Conservation (phyloP, 2,113 vertebrate species). For the Chascanopsetta lugubris region DNA sequence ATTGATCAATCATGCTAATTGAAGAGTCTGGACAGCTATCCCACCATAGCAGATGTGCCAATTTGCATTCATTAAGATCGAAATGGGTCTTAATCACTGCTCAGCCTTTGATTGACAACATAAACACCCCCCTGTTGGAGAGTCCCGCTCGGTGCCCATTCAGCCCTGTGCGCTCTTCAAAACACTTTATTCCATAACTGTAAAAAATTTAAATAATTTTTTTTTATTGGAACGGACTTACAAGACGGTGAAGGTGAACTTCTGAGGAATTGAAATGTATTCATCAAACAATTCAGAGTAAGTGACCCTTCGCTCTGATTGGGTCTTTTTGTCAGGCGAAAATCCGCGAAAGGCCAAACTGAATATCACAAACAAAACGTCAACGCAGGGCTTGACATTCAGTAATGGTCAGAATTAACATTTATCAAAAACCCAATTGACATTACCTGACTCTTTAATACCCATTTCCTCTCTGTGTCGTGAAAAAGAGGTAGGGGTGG, state of each 20-base stretch:
- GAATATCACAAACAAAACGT: conserved; percentile 39
- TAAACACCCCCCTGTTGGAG: conserved; percentile 74
- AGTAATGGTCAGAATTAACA: conserved; percentile 78
- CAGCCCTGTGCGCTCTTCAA: conserved; percentile 29
- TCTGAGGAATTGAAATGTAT: background rate
- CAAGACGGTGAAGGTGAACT: conserved; percentile 10
- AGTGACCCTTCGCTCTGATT: background rate
- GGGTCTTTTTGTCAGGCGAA: conserved; percentile 23
- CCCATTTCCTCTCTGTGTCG: conserved; percentile 48
- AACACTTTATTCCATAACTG: conserved; percentile 38
- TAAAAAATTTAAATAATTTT: conserved; percentile 20
- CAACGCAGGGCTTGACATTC: conserved; percentile 71
- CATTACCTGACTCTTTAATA: conserved; percentile 55
- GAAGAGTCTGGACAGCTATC: conserved; percentile 83
- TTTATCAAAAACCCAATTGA: conserved; percentile 64
- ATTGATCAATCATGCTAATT: conserved; percentile 87
- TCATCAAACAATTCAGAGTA: background rate
- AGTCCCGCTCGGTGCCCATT: conserved; percentile 49
- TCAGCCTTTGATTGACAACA: conserved; percentile 80
- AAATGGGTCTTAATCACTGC: conserved; percentile 81
- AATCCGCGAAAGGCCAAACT: conserved; percentile 28
- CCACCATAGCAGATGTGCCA: conserved; percentile 84
- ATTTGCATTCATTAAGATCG: conserved; percentile 85
- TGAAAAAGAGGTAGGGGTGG: conserved; percentile 42
- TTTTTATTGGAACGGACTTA: too few species aligned